Conservation (phyloP, 2,888 invertebrate genomes). For the Drosophila glabriapex region DNA sequence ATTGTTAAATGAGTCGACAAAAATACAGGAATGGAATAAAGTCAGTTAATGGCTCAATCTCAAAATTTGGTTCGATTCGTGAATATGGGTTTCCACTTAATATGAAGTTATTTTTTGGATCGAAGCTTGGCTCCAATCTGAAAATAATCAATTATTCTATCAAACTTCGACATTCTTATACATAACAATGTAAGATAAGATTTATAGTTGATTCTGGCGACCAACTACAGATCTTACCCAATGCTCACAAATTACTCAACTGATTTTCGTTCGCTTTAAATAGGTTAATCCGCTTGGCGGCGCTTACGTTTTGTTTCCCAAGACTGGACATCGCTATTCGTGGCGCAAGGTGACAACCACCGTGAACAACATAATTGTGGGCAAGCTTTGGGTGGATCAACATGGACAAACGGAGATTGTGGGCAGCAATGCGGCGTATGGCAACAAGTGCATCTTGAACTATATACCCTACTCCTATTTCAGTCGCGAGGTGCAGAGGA, state of each 20-base stretch:
- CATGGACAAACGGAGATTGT: conserved; percentile 99
- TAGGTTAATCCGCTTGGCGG: conserved; percentile 89
- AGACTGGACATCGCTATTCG: conserved; percentile 94
- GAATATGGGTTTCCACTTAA: too few relatives aligned
- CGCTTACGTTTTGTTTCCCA: conserved; percentile 89
- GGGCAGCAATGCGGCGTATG: conserved; percentile 93
- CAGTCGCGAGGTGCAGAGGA: conserved; percentile 96
- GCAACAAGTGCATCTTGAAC: conserved; percentile 98
- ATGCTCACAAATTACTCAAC: neutral
- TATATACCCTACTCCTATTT: conserved; percentile 99
- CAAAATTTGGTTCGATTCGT: too few relatives aligned
- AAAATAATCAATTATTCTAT: too few relatives aligned
- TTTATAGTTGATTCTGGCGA: neutral
- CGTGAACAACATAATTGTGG: conserved; percentile 99
- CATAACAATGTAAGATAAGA: neutral
- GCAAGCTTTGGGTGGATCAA: conserved; percentile 99
- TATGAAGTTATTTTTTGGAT: too few relatives aligned
- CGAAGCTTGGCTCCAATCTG: too few relatives aligned
- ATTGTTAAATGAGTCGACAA: too few relatives aligned
- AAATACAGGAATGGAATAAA: too few relatives aligned
- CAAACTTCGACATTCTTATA: too few relatives aligned
- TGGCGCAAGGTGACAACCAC: conserved; percentile 99
- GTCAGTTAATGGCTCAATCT: too few relatives aligned
- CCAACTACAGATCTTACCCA: neutral
- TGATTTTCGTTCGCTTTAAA: neutral